Conservation (phyloP, 2,797 vertebrate genomes). For the Hippopotamyrus pictus region DNA sequence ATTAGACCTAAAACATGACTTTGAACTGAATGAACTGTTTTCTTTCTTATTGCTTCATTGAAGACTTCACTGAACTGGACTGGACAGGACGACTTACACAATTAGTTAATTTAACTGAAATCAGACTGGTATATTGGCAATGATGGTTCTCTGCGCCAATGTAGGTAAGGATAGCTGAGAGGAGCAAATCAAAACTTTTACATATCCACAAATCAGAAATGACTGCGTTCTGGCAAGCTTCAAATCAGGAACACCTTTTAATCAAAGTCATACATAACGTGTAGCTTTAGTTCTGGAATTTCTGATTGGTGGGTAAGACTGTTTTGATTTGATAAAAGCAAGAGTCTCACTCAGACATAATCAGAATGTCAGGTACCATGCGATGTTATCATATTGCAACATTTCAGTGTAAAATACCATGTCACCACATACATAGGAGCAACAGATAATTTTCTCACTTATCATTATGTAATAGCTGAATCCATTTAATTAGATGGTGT, state of each 20-base stretch:
- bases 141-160: slow-evolving; percentile 46
- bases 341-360: slow-evolving; percentile 18
- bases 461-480: not conserved
- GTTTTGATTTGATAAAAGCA: slow-evolving; percentile 38
- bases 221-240: not conserved
- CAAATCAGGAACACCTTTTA: not conserved
- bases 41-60: slow-evolving; percentile 53
- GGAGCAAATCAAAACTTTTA: slow-evolving; percentile 48
- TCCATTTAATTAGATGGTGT: slow-evolving; percentile 4
- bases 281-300: slow-evolving; percentile 34
- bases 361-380: slow-evolving; percentile 4
- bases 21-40: slow-evolving; percentile 47
- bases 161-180: slow-evolving; percentile 55
- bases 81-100: slow-evolving; percentile 52
- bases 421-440: not conserved
- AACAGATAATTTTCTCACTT: not conserved
- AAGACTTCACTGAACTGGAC: slow-evolving; percentile 58
- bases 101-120: slow-evolving; percentile 44
- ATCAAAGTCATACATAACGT: not conserved
- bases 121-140: slow-evolving; percentile 42
- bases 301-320: slow-evolving; percentile 40
- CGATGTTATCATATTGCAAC: slow-evolving; percentile 24
- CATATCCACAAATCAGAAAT: slow-evolving; percentile 33
- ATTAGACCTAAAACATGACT: not conserved
- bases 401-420: slow-evolving; percentile 13